A percentile compares a stretch with the other conserved stretches of the same genome.
phyloP scores from a whole-genome alignment of 2,113 vertebrate species.

The Octodon degus region DNA sequence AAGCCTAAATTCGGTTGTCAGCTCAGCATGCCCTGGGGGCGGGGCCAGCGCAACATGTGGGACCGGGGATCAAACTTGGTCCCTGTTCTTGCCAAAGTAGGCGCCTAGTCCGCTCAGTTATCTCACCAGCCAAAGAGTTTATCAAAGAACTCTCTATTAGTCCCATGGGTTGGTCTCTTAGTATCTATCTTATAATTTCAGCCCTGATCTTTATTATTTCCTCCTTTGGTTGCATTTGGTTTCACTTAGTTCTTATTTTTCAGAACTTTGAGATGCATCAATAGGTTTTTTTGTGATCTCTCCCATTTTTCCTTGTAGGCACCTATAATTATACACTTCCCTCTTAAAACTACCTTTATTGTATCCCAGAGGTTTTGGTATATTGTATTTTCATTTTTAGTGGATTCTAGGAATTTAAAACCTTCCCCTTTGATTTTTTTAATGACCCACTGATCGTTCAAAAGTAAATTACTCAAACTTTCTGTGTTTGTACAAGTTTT shows the following conservation, averaged over 20 bases:
- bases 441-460: not conserved
- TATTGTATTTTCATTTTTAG: not conserved
- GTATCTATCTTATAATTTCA: not conserved
- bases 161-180: not conserved
- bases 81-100: no score
- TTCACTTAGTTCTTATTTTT: not conserved
- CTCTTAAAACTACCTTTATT: not conserved
- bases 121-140: not conserved
- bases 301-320: not conserved
- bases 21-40: no score
- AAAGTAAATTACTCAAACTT: not conserved
- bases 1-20: no score
- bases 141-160: not conserved
- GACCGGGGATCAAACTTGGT: no score
- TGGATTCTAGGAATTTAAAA: not conserved
- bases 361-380: not conserved
- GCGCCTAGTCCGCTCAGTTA: no score
- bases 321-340: not conserved
- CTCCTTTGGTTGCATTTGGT: not conserved
- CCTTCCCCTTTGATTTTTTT: not conserved
- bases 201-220: not conserved
- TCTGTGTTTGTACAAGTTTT: not conserved
- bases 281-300: not conserved
- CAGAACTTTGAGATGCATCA: not conserved
- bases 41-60: no score